Base-by-base conservation (phyloP, 1,140 invertebrate species). In the Caenorhabditis remanei region DNA sequence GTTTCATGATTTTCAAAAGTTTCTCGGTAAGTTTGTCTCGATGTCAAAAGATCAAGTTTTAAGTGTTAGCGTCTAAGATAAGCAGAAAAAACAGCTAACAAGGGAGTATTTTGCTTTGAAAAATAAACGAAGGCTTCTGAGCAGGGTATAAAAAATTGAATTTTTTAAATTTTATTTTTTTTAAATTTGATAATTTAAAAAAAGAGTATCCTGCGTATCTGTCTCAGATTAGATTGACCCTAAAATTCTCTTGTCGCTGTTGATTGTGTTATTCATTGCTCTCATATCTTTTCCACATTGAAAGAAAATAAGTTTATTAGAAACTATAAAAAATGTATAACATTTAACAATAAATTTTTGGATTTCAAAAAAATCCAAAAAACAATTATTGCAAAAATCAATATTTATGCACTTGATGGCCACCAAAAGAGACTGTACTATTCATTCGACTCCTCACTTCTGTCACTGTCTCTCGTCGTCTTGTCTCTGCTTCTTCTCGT, bases 361-460 rank as follows among this genome's bases (percentile, higher is more conserved):
- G 16, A 32, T 11, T 11, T 32, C 56, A 8, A 61, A 61, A 61
- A 61, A 61, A 19, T 71, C 19, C 19, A 13, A 11, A 43, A n/a
- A 71, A 71, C 14, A 43, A 71, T 13, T 43, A 11, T 16, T 6
- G 16, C 3, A 19, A 71, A 71, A 71, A 43, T 71, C n/a, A 71
- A 71, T 71, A 71, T 71, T 71, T 71, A 71, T 71, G 65, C 24
- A 71, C 65, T 19, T 71, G 65, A 43, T 71, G 65, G 14, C 65
- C 65, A 71, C 65, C 65, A 71, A 71, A 71, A 0, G 65, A 71
- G 13, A 71, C 65, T 21, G 65, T 71, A 71, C 65, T 71, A n/a
- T 71, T 71, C 65, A 71, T 46, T 71, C 65, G 65, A 71, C 65
- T 71, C 65, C 65, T 71, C 40, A 71, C 65, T 46, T 71, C 65